Conservation (phyloP, 1,140 invertebrate species). For the Stenopsyche tienmushanensis region DNA sequence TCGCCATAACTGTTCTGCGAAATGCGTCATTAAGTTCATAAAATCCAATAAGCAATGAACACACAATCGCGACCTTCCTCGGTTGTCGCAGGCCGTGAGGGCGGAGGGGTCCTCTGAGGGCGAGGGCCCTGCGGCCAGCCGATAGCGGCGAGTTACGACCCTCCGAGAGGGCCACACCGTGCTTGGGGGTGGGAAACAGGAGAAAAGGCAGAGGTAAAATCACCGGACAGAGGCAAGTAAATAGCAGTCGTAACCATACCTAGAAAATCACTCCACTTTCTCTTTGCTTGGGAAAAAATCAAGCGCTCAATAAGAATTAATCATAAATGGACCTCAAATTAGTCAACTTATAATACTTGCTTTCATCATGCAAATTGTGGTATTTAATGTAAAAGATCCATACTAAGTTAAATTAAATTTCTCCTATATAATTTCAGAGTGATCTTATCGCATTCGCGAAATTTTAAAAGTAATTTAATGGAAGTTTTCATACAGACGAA, state of each 20-base stretch:
- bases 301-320: too few relatives aligned
- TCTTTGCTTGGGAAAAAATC: neutral
- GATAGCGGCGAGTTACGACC: slow-evolving; percentile 37
- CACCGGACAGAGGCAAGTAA: slow-evolving; percentile 25
- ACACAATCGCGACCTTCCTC: slow-evolving; percentile 16
- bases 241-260: slow-evolving; percentile 12
- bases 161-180: neutral
- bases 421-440: too few relatives aligned
- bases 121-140: slow-evolving; percentile 16
- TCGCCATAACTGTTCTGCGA: slow-evolving; percentile 20
- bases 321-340: too few relatives aligned
- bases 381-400: too few relatives aligned
- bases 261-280: neutral
- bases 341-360: too few relatives aligned
- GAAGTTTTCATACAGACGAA: too few relatives aligned
- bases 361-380: too few relatives aligned
- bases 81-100: slow-evolving; percentile 6
- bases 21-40: slow-evolving; percentile 40
- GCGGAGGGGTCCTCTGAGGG: neutral
- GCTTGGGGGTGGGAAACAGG: neutral
- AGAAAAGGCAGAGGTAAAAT: slow-evolving; percentile 9
- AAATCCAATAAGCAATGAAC: slow-evolving; percentile 39
- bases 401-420: too few relatives aligned
- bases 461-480: too few relatives aligned
- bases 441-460: too few relatives aligned